Percentiles rank a stretch among this genome's conserved stretches.
Evolutionary conservation across 2,113 vertebrate species (phyloP).

Genomic region (Helogale parvula): DNA sequence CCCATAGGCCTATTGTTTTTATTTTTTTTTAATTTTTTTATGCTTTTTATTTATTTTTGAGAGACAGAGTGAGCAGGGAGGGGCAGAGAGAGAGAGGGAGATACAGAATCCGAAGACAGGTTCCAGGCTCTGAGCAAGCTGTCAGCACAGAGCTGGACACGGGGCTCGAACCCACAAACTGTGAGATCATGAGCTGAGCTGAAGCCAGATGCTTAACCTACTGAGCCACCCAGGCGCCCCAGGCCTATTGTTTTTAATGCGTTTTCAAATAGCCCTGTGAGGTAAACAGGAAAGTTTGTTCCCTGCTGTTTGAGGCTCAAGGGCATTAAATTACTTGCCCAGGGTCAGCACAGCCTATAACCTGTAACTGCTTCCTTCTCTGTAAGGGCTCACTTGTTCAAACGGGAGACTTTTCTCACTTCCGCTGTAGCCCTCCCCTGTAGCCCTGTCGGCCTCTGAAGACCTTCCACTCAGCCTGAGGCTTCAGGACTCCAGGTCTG

Average conservation of each 20-base stretch:
- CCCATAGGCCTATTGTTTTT: background rate
- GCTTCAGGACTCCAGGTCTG: background rate
- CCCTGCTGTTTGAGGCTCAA: background rate
- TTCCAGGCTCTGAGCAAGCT: too few species aligned
- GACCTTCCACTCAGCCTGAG: background rate
- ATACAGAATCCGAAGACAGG: too few species aligned
- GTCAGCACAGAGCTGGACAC: too few species aligned
- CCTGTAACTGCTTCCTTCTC: background rate
- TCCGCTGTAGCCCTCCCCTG: rapidly evolving
- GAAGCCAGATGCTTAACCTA: too few species aligned
- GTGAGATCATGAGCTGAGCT: too few species aligned
- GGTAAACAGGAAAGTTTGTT: background rate
- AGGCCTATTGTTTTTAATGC: background rate
- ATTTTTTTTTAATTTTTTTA: too few species aligned
- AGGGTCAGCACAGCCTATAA: background rate
- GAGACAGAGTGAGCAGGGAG: too few species aligned
- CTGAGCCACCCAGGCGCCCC: too few species aligned
- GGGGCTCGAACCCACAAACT: too few species aligned
- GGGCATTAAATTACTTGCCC: background rate
- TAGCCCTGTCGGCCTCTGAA: background rate
- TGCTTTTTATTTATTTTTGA: too few species aligned
- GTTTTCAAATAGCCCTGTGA: background rate
- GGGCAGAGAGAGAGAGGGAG: too few species aligned
- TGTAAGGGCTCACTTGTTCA: background rate
- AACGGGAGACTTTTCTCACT: background rate